Base-by-base conservation (phyloP, 2,888 invertebrate species). In the Agapostemon virescens region DNA sequence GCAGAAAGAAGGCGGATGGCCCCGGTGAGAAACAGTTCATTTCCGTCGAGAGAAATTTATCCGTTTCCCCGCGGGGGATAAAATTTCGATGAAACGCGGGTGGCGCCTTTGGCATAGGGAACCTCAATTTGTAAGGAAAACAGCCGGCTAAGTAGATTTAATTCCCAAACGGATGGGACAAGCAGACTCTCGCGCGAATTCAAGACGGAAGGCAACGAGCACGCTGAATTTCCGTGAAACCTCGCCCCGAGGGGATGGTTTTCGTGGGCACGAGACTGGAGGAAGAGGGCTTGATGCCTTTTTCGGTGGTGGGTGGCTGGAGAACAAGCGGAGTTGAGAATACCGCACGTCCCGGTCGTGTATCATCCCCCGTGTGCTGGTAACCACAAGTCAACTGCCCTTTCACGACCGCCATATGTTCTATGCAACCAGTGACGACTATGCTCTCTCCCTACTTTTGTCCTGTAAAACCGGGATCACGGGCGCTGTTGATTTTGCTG, bases 381-480 rank as follows among this genome's bases (percentile, higher is more conserved):
- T 88, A 90, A 89, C 91, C 90, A 85, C 90, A 85, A 90, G 89
- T 90, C 90, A 72, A 88, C 89, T 89, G 89, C 82, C 84, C 88
- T 85, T 86, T 88, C 88, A 84, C 86, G 87, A 87, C 81, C 84
- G 78, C 87, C 84, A 89, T 90, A 88, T 86, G 87, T 88, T 77
- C 81, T 75, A 58, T 33, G 42, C 63, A 73, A 70, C 69, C 74
- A 78, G 67, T 67, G 42, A 67, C 67, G 67, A 67, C 20, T 67
- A 11, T 42, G 30, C 26, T 42, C 55, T 26, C 49, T 13, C 20
- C 20, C 20, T 17, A 66, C 26, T 67, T 67, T 42, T 45, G 30
- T 40, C 42, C 67, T 26, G 26, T 23, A 5, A 20, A 30, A 5
- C 30, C 9, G 11, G 42, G 30, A 66, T 42, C 66, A 42, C 26